These are phyloP conservation scores for Nanorana parkeri DNA, from an alignment of 2,113 vertebrate species.

Conservation along the genomic window DNA sequence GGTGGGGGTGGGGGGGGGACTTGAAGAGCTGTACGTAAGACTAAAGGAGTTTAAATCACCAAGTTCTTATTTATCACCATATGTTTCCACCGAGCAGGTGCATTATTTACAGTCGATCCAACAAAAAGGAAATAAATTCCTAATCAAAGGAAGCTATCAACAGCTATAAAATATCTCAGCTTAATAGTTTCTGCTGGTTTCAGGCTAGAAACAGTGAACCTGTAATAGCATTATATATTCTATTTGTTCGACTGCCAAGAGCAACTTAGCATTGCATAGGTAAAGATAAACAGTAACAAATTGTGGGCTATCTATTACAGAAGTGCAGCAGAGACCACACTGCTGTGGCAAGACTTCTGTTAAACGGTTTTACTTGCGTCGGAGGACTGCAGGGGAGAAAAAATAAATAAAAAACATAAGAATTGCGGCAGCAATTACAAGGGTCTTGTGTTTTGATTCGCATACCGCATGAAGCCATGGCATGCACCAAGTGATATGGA, in stretches of 20 bases:
- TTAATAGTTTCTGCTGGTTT: slow-evolving; percentile 52
- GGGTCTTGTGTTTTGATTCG: too few relatives aligned
- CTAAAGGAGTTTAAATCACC: slow-evolving; percentile 29
- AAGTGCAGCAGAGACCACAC: too few relatives aligned
- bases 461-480: too few relatives aligned
- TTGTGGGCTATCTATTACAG: not conserved
- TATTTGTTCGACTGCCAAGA: slow-evolving; percentile 49
- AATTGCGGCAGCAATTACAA: too few relatives aligned
- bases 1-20: too few relatives aligned
- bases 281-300: slow-evolving; percentile 33
- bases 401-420: too few relatives aligned
- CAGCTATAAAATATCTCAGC: slow-evolving; percentile 30
- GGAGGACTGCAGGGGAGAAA: not conserved
- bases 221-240: slow-evolving; percentile 41
- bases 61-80: slow-evolving; percentile 15
- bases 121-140: slow-evolving; percentile 42
- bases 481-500: too few relatives aligned
- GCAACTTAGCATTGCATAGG: slow-evolving; percentile 29
- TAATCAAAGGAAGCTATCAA: slow-evolving; percentile 43
- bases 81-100: slow-evolving; percentile 30
- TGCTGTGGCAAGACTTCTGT: not conserved
- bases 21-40: not conserved
- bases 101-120: slow-evolving; percentile 47
- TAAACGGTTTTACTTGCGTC: not conserved
- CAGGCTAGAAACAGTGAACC: slow-evolving; percentile 23